Percentiles rank a stretch among this genome's conserved stretches.
phyloP scores from a whole-genome alignment of 2,113 vertebrate genomes.

The Catagonus wagneri region DNA sequence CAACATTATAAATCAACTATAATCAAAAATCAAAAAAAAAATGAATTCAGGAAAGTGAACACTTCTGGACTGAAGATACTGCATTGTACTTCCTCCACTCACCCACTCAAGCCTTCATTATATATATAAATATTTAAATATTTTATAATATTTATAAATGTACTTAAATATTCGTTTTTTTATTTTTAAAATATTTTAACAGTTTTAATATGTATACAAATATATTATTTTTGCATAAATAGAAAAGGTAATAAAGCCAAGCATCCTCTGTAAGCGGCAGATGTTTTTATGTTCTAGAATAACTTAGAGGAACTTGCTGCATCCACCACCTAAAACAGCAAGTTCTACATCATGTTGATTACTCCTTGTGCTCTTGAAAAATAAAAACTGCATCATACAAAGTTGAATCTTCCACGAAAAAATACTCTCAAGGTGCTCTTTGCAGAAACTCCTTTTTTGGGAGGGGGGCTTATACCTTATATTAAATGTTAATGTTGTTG shows the following conservation, averaged over 20 bases:
- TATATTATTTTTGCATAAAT: neutral
- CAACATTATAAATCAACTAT: too few relatives aligned
- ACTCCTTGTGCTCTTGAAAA: neutral
- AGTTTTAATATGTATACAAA: neutral
- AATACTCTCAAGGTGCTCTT: neutral
- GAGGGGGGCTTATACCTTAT: neutral
- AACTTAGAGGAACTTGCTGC: neutral
- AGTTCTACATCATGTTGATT: neutral
- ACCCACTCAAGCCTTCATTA: too few relatives aligned
- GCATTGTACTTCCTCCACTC: too few relatives aligned
- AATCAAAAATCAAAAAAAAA: too few relatives aligned
- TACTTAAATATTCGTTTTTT: too few relatives aligned
- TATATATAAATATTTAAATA: too few relatives aligned
- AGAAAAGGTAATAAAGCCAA: neutral
- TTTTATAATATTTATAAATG: too few relatives aligned
- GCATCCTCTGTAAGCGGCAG: neutral
- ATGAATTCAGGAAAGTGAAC: too few relatives aligned
- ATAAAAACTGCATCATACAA: neutral
- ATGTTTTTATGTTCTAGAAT: neutral
- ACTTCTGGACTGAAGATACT: too few relatives aligned
- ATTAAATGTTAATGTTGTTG: constrained; percentile 27
- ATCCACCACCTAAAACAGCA: neutral
- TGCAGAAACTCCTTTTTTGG: constrained; percentile 2
- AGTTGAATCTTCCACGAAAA: constrained; percentile 21
- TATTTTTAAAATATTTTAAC: neutral